phyloP scores from a whole-genome alignment of 2,797 vertebrate genomes.

The Peromyscus attwateri region DNA sequence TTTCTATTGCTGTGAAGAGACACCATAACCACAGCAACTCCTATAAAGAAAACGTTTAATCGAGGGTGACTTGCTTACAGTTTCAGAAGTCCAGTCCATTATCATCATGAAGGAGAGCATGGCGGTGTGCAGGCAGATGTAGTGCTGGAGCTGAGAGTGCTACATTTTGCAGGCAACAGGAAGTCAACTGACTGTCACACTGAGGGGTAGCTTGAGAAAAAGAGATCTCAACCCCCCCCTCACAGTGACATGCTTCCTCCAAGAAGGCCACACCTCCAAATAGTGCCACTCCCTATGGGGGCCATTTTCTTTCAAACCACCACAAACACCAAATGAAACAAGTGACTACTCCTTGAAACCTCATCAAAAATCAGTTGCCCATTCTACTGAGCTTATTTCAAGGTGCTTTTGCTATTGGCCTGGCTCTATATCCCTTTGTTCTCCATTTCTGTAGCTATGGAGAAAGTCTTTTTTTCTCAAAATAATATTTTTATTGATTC shows the following conservation, averaged over 20 bases:
- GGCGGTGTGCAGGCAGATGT: background rate
- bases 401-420: background rate
- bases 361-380: slow-evolving; percentile 11
- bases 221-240: background rate
- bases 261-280: background rate
- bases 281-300: background rate
- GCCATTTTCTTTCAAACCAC: background rate
- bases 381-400: slow-evolving; percentile 5
- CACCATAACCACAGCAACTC: background rate
- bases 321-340: background rate
- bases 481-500: background rate
- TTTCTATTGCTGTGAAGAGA: background rate
- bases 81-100: background rate
- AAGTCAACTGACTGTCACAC: background rate
- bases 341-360: background rate
- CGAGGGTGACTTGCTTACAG: background rate
- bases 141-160: background rate
- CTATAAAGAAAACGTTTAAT: background rate
- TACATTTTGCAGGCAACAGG: background rate
- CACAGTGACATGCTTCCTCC: background rate
- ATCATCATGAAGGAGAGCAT: background rate
- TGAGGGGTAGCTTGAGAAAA: background rate
- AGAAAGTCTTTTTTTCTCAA: background rate
- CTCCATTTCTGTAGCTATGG: slow-evolving; percentile 1
- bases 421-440: slow-evolving; percentile 30